Base-by-base conservation (phyloP, 2,888 invertebrate genomes). In the Platynereis dumerilii region DNA sequence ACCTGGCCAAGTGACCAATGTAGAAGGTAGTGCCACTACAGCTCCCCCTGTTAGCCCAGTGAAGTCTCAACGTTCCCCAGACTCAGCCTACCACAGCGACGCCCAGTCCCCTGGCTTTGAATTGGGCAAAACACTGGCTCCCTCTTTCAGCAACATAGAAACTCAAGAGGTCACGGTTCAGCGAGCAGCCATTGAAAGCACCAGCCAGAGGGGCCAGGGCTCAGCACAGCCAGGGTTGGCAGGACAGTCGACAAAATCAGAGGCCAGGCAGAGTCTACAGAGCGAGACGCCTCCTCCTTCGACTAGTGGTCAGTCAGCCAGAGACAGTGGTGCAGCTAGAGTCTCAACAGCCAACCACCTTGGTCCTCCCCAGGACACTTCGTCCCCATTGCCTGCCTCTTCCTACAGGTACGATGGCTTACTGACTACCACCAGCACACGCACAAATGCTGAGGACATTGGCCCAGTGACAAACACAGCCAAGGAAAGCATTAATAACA, bases 11-110 rank as follows among this genome's bases (percentile, higher is more conserved):
- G 27, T 27, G 28, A 12, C n/a, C 1, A 59, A 48, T 27, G 48
- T 44, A 26, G 17, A 26, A 24, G 24, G 20, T 15, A 27, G 20
- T 5, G 26, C n/a, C 26, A 22, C 26, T 17, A 1, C 34, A 22
- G n/a, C 54, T n/a, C 20, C 42, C 54, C 34, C 34, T 34, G 34
- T 5, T 7, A 34, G 34, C 34, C 34, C 34, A 7, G 34, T 34
- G 34, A 34, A 34, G 12, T 34, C 34, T 10, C 63, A 5, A 22
- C 28, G 28, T 15, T 58, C 63, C n/a, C 63, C 63, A 1, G 63
- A 58, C 26, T 58, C 63, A 2, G 63, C 63, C 48, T 63, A 63
- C 42, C 63, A 63, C 44, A 56, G 58, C 48, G 57, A 63, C 29
- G 22, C 53, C 52, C 26, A 48, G 17, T 63, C 63, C 28, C 63